These are phyloP conservation scores for Hypolimnas misippus DNA, from an alignment of 2,888 invertebrate genomes.

Conservation along the genomic window DNA sequence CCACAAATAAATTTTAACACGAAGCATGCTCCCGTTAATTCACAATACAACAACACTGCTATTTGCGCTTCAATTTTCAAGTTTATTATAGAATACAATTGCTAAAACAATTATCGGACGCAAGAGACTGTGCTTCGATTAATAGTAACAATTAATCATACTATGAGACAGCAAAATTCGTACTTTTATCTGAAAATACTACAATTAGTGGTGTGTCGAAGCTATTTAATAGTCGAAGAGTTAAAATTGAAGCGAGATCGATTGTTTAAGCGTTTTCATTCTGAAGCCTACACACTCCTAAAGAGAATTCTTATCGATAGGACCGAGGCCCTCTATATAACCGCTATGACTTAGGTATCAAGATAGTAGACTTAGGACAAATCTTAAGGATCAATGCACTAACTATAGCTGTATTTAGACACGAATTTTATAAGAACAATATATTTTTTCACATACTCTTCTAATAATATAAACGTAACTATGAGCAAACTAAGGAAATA, in stretches of 20 bases:
- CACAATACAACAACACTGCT: conserved; percentile 58
- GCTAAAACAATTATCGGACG: conserved; percentile 62
- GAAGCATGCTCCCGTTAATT: conserved; percentile 66
- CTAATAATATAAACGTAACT: conserved; percentile 46
- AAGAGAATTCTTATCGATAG: conserved; percentile 58
- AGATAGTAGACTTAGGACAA: conserved; percentile 66
- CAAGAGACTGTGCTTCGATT: conserved; percentile 62
- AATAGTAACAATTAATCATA: conserved; percentile 37
- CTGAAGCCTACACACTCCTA: conserved; percentile 62
- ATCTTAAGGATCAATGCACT: conserved; percentile 56
- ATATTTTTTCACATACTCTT: conserved; percentile 48
- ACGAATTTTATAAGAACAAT: conserved; percentile 51
- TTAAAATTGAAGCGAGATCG: conserved; percentile 72
- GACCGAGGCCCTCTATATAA: conserved; percentile 57
- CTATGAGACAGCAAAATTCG: conserved; percentile 41
- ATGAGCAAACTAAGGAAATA: conserved; percentile 44
- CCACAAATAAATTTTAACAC: conserved; percentile 78
- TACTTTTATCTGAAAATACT: conserved; percentile 48
- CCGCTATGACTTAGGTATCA: conserved; percentile 78
- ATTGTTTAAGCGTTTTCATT: conserved; percentile 69
- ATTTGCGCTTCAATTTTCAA: conserved; percentile 62
- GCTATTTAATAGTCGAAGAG: conserved; percentile 60
- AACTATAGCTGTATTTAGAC: conserved; percentile 57
- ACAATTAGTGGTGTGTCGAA: conserved; percentile 57
- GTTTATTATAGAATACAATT: conserved; percentile 35